A percentile compares a stretch with the other conserved stretches of the same genome.
Evolutionary conservation across 1,140 invertebrate genomes (phyloP).

Genomic region (Lanistes nyassanus): DNA sequence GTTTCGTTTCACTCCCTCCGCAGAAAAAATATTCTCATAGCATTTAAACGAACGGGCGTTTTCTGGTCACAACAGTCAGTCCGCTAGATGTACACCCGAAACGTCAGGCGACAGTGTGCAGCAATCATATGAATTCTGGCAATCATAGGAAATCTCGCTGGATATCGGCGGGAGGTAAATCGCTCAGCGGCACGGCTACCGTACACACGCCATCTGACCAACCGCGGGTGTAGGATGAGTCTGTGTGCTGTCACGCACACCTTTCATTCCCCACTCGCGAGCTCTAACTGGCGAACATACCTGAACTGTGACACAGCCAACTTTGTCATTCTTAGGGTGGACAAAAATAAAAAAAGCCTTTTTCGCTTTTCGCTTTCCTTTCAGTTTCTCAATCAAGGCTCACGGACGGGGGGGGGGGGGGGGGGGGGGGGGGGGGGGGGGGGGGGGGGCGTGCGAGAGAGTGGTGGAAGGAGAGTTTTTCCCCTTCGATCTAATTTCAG

Average conservation of each 20-base stretch:
- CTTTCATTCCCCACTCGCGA: background rate
- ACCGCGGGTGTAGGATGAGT: background rate
- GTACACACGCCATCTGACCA: constrained; percentile 1
- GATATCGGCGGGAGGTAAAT: background rate
- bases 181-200: background rate
- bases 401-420: too few relatives aligned
- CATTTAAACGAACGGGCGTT: background rate
- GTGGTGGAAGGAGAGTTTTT: too few relatives aligned
- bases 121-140: background rate
- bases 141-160: background rate
- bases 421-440: too few relatives aligned
- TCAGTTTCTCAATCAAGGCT: background rate
- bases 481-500: too few relatives aligned
- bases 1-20: constrained; percentile 23
- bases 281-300: background rate
- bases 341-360: background rate
- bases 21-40: background rate
- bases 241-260: background rate
- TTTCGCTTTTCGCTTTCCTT: background rate
- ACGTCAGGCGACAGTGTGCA: background rate
- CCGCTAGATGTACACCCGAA: too few relatives aligned
- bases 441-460: too few relatives aligned
- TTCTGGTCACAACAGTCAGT: background rate
- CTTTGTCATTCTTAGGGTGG: background rate
- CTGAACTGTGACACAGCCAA: background rate